phyloP scores from a whole-genome alignment of 2,888 invertebrate species.

The Linyphia triangularis region DNA sequence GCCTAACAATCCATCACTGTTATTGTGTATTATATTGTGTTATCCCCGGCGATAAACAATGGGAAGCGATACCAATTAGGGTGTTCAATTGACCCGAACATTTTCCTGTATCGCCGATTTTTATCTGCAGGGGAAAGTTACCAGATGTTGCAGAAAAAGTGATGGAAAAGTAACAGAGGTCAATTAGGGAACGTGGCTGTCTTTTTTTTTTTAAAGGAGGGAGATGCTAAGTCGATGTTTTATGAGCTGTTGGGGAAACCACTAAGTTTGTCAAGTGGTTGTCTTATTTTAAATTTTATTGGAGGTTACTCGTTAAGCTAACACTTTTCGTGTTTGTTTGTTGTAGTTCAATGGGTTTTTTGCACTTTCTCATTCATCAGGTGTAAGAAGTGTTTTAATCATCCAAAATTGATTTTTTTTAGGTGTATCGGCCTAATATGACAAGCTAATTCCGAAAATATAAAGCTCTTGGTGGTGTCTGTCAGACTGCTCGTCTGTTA shows the following conservation, averaged over 20 bases:
- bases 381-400: no score
- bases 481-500: no score
- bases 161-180: conserved; percentile 50
- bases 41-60: conserved; percentile 42
- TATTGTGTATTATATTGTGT: conserved; percentile 41
- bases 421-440: no score
- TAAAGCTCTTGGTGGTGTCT: no score
- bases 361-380: no score
- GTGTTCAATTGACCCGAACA: conserved; percentile 69
- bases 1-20: conserved; percentile 12
- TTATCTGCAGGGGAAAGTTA: conserved; percentile 53
- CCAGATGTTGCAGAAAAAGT: conserved; percentile 44
- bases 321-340: no score
- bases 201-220: no score
- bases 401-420: no score
- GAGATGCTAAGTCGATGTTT: conserved; percentile 45
- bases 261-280: conserved; percentile 56
- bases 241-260: conserved; percentile 57
- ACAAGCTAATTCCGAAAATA: no score
- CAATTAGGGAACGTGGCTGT: conserved; percentile 34
- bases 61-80: conserved; percentile 63
- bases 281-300: conserved; percentile 3
- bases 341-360: no score
- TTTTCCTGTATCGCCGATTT: conserved; percentile 68
- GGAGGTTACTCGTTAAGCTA: no score